phyloP scores from a whole-genome alignment of 53 echinoderm and acorn worm genomes.

The Temnopleurus reevesii region DNA sequence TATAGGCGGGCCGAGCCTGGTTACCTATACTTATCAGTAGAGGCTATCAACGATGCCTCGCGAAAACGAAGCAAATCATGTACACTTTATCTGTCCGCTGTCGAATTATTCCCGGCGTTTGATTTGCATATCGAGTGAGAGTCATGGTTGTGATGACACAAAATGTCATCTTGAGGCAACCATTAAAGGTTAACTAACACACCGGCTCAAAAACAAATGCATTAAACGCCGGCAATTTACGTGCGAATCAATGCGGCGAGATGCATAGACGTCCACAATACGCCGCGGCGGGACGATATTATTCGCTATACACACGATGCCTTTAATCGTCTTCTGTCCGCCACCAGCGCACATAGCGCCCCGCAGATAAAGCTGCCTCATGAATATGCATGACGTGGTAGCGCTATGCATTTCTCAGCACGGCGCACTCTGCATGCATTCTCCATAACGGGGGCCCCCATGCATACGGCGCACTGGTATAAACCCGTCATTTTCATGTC shows the following conservation, averaged over 20 bases:
- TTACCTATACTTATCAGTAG: neutral
- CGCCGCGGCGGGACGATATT: neutral
- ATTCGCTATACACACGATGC: neutral
- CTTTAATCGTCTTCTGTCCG: constrained; percentile 4
- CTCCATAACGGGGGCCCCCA: neutral
- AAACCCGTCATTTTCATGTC: constrained; percentile 9
- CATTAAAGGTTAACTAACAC: constrained; percentile 49
- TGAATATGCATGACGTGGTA: constrained; percentile 47
- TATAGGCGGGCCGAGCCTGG: neutral
- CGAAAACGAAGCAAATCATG: constrained; percentile 23
- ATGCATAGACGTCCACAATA: neutral
- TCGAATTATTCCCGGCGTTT: constrained; percentile 24
- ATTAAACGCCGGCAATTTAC: constrained; percentile 10
- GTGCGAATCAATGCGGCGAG: neutral
- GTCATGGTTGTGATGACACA: constrained; percentile 23
- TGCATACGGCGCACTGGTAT: neutral
- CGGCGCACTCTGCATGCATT: constrained; percentile 25
- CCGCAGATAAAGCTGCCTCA: constrained; percentile 9
- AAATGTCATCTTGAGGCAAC: neutral
- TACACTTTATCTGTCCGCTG: constrained; percentile 24
- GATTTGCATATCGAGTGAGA: constrained; percentile 60
- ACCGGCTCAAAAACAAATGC: neutral
- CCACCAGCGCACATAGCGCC: constrained; percentile 11
- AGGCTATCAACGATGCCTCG: neutral
- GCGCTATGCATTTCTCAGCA: neutral